A percentile compares a stretch with the other conserved stretches of the same genome.
Evolutionary conservation across 2,797 vertebrate species (phyloP).

Genomic region (Sebastes diaconus): DNA sequence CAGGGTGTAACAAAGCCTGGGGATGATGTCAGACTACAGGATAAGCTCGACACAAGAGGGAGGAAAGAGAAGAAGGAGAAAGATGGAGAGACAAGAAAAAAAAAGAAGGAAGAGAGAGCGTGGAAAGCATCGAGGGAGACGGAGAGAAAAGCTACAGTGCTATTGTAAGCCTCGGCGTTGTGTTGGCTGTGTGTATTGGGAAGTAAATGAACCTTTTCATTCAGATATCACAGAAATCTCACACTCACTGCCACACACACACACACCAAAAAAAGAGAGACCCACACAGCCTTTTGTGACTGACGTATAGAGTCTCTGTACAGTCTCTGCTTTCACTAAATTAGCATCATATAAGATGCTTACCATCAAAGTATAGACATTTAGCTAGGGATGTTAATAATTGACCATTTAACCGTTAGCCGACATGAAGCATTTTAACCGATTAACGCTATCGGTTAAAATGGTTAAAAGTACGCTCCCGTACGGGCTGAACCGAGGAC

Average conservation of each 20-base stretch:
- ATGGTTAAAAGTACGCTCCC: too few relatives aligned
- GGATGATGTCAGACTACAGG: slow-evolving; percentile 44
- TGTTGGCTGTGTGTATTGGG: slow-evolving; percentile 33
- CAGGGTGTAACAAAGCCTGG: not conserved
- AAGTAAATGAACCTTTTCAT: slow-evolving; percentile 66
- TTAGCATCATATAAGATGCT: not conserved
- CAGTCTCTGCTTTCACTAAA: not conserved
- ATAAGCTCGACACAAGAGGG: not conserved
- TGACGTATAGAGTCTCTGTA: not conserved
- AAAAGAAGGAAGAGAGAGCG: not conserved
- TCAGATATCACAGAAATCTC: slow-evolving; percentile 50
- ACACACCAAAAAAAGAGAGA: not conserved
- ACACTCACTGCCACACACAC: not conserved
- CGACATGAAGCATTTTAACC: fast-evolving
- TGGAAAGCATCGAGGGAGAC: not conserved
- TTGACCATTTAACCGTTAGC: too few relatives aligned
- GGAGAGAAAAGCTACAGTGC: not conserved
- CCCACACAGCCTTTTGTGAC: slow-evolving; percentile 23
- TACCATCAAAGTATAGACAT: not conserved
- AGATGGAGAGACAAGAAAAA: not conserved
- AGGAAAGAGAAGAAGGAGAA: slow-evolving; percentile 12
- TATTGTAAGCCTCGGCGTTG: slow-evolving; percentile 12
- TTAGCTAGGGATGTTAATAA: too few relatives aligned
- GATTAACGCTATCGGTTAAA: too few relatives aligned
- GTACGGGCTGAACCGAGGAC: too few relatives aligned